phyloP scores from a whole-genome alignment of 1,140 invertebrate species.

The Elymnias hypermnestra region DNA sequence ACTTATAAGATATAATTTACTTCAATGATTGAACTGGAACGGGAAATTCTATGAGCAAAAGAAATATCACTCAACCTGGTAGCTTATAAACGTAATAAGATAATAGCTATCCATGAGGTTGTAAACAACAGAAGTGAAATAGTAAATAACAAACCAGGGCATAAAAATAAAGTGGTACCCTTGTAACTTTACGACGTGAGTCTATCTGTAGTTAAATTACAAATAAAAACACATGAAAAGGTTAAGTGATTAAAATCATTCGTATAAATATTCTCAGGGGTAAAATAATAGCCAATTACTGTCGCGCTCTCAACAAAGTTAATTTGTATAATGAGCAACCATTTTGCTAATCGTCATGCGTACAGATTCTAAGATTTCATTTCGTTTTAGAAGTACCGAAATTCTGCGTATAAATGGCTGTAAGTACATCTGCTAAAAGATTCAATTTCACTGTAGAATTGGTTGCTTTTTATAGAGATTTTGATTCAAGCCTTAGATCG shows the following conservation, averaged over 20 bases:
- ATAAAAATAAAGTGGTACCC: constrained; percentile 14
- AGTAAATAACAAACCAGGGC: too few relatives aligned
- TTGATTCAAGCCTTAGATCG: too few relatives aligned
- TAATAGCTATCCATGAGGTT: too few relatives aligned
- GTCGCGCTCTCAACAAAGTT: constrained; percentile 16
- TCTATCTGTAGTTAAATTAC: constrained; percentile 16
- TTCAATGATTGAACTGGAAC: too few relatives aligned
- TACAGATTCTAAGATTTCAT: not conserved
- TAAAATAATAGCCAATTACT: constrained; percentile 28
- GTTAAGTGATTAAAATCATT: constrained; percentile 27
- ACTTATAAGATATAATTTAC: too few relatives aligned
- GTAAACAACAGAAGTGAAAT: too few relatives aligned
- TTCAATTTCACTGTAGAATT: too few relatives aligned
- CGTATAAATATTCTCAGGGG: constrained; percentile 21
- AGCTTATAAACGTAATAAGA: too few relatives aligned
- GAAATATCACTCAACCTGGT: too few relatives aligned
- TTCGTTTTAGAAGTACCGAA: not conserved
- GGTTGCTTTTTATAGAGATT: too few relatives aligned
- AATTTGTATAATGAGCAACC: constrained; percentile 12
- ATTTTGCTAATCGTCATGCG: constrained; percentile 10
- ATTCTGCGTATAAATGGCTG: not conserved
- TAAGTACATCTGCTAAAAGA: too few relatives aligned
- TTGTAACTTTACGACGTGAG: constrained; percentile 21
- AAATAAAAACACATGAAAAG: constrained; percentile 24
- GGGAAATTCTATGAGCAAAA: too few relatives aligned